A percentile compares a stretch with the other conserved stretches of the same genome.
Evolutionary conservation across 1,140 invertebrate species (phyloP).

Genomic region (Mactra quadrangularis): DNA sequence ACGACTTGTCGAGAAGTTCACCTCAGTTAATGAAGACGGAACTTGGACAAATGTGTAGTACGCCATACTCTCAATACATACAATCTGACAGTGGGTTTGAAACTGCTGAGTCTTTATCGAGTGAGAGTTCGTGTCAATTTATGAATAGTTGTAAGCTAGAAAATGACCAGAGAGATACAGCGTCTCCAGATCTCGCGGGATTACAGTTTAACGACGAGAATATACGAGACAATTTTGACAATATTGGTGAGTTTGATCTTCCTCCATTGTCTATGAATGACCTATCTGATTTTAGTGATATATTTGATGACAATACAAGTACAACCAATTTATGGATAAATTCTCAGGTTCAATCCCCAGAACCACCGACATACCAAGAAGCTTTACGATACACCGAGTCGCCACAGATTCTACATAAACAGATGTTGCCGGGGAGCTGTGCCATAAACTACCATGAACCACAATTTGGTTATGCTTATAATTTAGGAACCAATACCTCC

Average conservation of each 20-base stretch:
- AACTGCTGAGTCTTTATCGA: constrained; percentile 27
- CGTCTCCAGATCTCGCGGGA: background rate
- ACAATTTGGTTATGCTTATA: too few species aligned
- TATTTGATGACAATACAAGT: background rate
- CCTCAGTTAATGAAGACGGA: background rate
- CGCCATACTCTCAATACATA: background rate
- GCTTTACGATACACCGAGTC: too few species aligned
- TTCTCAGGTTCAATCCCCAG: too few species aligned
- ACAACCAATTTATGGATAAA: too few species aligned
- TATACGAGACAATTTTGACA: background rate
- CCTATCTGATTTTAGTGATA: constrained; percentile 5
- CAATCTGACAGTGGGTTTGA: constrained; percentile 47
- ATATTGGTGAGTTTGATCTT: constrained; percentile 20
- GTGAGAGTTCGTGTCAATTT: background rate
- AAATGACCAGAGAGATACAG: background rate
- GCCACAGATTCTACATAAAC: too few species aligned
- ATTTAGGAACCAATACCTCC: too few species aligned
- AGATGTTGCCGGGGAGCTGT: too few species aligned
- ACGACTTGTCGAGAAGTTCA: background rate
- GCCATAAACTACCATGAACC: too few species aligned
- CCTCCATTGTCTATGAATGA: constrained; percentile 28
- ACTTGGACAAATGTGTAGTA: too few species aligned
- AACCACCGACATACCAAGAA: too few species aligned
- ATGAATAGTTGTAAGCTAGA: constrained; percentile 1
- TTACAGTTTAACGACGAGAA: background rate